phyloP scores from a whole-genome alignment of 2,888 invertebrate genomes.

The Mactromeris polynyma region DNA sequence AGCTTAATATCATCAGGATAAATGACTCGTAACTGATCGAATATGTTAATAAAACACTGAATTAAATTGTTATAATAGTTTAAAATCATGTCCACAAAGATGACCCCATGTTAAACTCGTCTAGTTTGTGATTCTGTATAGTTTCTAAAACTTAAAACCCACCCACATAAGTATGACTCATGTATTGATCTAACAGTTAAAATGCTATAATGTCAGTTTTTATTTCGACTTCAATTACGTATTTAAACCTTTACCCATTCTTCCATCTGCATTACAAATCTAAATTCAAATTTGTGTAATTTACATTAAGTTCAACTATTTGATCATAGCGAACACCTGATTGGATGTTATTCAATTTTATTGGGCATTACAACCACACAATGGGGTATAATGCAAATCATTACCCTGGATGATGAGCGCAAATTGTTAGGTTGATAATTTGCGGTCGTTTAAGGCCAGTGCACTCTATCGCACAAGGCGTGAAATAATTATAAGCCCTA shows the following conservation, averaged over 20 bases:
- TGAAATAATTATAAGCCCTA: not conserved
- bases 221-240: not conserved
- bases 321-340: too few relatives aligned
- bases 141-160: not conserved
- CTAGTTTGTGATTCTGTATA: too few relatives aligned
- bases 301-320: not conserved
- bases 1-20: too few relatives aligned
- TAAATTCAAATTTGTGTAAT: not conserved
- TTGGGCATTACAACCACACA: not conserved
- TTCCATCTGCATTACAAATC: not conserved
- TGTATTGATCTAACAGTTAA: not conserved
- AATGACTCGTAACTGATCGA: too few relatives aligned
- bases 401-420: not conserved
- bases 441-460: not conserved
- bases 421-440: not conserved
- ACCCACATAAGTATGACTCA: not conserved
- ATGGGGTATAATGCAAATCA: not conserved
- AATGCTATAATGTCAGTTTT: not conserved
- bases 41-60: too few relatives aligned
- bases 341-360: conserved; percentile 12
- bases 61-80: too few relatives aligned
- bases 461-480: not conserved
- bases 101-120: too few relatives aligned
- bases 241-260: not conserved
- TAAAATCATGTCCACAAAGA: too few relatives aligned